Conservation (phyloP, 2,113 vertebrate genomes). For the Boleophthalmus pectinirostris region DNA sequence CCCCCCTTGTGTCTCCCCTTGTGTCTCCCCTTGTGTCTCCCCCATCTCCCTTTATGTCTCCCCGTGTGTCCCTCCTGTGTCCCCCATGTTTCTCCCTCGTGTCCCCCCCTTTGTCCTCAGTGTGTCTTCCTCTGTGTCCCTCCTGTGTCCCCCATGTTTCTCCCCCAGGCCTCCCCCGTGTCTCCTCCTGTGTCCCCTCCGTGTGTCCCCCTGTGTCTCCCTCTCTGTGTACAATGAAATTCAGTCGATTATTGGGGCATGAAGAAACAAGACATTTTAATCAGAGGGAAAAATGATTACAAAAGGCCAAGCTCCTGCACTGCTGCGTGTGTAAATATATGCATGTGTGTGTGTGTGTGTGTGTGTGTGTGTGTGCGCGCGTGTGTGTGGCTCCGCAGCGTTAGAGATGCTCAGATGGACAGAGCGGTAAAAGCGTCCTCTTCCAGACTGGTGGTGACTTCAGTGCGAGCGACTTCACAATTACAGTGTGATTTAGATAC, state of each 20-base stretch:
- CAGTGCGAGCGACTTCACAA: slow-evolving; percentile 76
- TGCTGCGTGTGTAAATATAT: slow-evolving; percentile 34
- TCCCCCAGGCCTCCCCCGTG: too few species aligned
- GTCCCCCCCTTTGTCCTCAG: too few species aligned
- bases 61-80: too few species aligned
- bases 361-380: slow-evolving; percentile 46
- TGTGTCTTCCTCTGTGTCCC: too few species aligned
- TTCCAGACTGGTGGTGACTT: slow-evolving; percentile 64
- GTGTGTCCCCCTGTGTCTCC: too few species aligned
- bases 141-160: too few species aligned
- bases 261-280: slow-evolving; percentile 34
- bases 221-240: neutral
- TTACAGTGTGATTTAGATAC: slow-evolving; percentile 79
- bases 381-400: slow-evolving; percentile 46
- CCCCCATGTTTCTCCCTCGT: too few species aligned
- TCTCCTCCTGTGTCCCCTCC: neutral
- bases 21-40: too few species aligned
- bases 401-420: slow-evolving; percentile 69
- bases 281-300: slow-evolving; percentile 14
- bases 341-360: slow-evolving; percentile 43
- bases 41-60: too few species aligned
- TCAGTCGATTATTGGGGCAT: slow-evolving; percentile 30
- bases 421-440: slow-evolving; percentile 68
- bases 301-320: slow-evolving; percentile 41
- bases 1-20: too few species aligned